phyloP scores from a whole-genome alignment of 2,797 vertebrate genomes.

The Anas acuta region DNA sequence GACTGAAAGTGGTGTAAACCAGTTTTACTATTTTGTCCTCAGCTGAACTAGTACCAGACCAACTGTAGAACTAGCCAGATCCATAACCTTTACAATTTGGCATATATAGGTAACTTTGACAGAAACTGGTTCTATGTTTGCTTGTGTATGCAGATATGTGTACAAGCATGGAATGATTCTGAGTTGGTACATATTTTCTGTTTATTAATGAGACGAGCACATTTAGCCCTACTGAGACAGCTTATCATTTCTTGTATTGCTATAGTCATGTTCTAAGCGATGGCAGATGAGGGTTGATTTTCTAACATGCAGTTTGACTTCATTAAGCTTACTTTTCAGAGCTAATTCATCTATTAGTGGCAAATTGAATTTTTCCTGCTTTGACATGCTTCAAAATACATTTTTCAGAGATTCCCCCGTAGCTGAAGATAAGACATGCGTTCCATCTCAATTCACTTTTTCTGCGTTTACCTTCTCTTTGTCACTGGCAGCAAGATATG shows the following conservation, averaged over 20 bases:
- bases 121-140: background rate
- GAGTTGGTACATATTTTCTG: background rate
- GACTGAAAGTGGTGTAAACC: rapidly evolving
- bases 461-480: background rate
- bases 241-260: background rate
- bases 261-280: background rate
- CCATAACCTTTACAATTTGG: background rate
- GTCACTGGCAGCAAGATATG: background rate
- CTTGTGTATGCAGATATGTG: rapidly evolving
- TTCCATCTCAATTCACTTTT: background rate
- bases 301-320: background rate
- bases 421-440: background rate
- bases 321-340: slow-evolving; percentile 8
- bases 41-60: background rate
- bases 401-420: background rate
- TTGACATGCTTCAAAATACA: background rate
- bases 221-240: background rate
- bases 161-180: background rate
- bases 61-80: background rate
- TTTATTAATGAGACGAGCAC: background rate
- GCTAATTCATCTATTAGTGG: background rate
- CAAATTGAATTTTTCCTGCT: slow-evolving; percentile 29
- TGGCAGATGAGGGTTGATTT: background rate
- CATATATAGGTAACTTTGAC: background rate
- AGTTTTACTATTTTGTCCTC: background rate